Evolutionary conservation across 1,140 invertebrate species (phyloP), one percentile per base, ranked within the genome.

Genomic region (Zaprionus tsacasi): DNA sequence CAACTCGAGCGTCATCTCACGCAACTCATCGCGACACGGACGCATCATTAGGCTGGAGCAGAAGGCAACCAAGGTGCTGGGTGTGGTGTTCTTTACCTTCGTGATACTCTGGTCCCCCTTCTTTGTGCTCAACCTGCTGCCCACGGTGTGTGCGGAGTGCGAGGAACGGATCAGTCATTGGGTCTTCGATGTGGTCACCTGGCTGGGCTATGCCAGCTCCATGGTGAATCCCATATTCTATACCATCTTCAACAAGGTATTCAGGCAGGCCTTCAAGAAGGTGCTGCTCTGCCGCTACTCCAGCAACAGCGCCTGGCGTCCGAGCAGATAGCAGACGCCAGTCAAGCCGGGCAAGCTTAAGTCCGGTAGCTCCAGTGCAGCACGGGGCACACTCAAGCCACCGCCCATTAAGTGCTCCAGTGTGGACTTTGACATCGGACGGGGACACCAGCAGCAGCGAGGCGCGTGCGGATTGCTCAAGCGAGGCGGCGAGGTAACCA

Each of bases 141-240:
- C 96, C 6, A 95, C 95, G 0, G 93, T 97, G 5, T 97, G 96
- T 86, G 94, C 94, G 1, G 94, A 96, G 63, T 98, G 97, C 89
- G 96, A 97, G 78, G 94, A 95, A 35, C 93, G 94, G 33, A 96
- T 97, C 54, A 94, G 95, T 21, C 95, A 94, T 66, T 96, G 95
- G 93, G 95, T 98, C 33, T 96, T 98, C 81, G 96, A 97, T 88
- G 95, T 97, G 52, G 96, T 97, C 21, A 96, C 96, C 13, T 99
- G 98, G 98, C 93, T 99, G 36, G 98, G 98, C 43, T 99, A 98
- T 92, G 96, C 97, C 35, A 98, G 97, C 81, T 98, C 97, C 3
- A 97, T 98, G 95, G 96, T 98, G 11, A 99, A 99, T 93, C 97
- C 97, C 0, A 97, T 98, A 74, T 98, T 98, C 93, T 98, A 98